These are phyloP conservation scores for Doris montereyensis DNA, from an alignment of 2,888 invertebrate species.

Conservation along the genomic window DNA sequence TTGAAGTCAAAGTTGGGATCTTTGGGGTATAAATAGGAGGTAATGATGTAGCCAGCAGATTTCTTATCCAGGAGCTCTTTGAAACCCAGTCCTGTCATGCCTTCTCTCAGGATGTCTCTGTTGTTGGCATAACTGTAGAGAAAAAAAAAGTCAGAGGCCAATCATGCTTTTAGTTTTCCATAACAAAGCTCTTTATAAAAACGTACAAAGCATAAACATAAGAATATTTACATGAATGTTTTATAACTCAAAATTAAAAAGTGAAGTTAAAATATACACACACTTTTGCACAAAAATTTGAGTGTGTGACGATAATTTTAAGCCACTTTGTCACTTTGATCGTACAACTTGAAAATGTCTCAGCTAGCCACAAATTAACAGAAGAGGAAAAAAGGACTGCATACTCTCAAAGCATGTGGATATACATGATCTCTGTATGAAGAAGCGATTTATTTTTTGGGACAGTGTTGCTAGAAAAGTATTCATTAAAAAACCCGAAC, in stretches of 20 bases:
- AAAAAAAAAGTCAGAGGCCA: not conserved
- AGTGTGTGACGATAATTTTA: not conserved
- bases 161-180: not conserved
- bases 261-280: not conserved
- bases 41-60: slow-evolving; percentile 73
- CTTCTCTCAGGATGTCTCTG: slow-evolving; percentile 67
- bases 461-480: too few relatives aligned
- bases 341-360: too few relatives aligned
- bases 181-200: too few relatives aligned
- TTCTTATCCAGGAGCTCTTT: slow-evolving; percentile 65
- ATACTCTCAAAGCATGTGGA: too few relatives aligned
- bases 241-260: too few relatives aligned
- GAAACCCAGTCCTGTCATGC: slow-evolving; percentile 74
- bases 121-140: slow-evolving; percentile 71
- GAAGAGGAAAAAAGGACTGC: too few relatives aligned
- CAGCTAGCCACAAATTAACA: too few relatives aligned
- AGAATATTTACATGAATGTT: not conserved
- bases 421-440: too few relatives aligned
- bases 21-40: slow-evolving; percentile 73
- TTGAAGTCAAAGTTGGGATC: slow-evolving; percentile 73
- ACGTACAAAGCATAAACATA: not conserved
- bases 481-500: too few relatives aligned
- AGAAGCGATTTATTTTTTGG: too few relatives aligned
- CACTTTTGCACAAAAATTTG: not conserved
- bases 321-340: too few relatives aligned